phyloP scores from a whole-genome alignment of 2,797 vertebrate genomes.

The Champsocephalus gunnari region DNA sequence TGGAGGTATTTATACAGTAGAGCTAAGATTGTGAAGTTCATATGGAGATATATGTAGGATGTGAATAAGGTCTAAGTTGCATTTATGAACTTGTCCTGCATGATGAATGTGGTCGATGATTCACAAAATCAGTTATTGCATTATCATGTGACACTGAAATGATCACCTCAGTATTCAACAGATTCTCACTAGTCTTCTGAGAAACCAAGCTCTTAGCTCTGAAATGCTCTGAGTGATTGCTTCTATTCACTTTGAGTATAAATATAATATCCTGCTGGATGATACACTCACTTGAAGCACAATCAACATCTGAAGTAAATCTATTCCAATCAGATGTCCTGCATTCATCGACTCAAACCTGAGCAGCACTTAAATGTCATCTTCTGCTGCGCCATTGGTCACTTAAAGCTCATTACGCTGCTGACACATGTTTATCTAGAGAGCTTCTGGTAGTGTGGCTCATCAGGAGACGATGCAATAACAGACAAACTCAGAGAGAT shows the following conservation, averaged over 20 bases:
- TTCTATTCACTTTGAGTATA: slow-evolving; percentile 14
- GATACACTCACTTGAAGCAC: slow-evolving; percentile 16
- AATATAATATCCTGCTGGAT: slow-evolving; percentile 15
- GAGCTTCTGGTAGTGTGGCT: slow-evolving; percentile 23
- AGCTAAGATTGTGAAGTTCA: slow-evolving; percentile 34
- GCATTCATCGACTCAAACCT: slow-evolving; percentile 20
- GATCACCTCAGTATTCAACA: not conserved
- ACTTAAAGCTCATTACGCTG: slow-evolving; percentile 33
- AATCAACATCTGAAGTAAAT: slow-evolving; percentile 26
- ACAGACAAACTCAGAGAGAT: slow-evolving; percentile 42
- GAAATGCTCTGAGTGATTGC: not conserved
- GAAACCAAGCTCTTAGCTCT: slow-evolving; percentile 24
- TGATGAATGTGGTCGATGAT: slow-evolving; percentile 31
- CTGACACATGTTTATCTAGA: slow-evolving; percentile 21
- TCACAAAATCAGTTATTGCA: slow-evolving; percentile 64
- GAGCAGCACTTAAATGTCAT: slow-evolving; percentile 33
- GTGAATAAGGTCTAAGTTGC: slow-evolving; percentile 43
- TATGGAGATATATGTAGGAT: slow-evolving; percentile 23
- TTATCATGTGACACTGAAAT: slow-evolving; percentile 39
- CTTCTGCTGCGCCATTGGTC: slow-evolving; percentile 9
- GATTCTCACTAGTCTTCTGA: not conserved
- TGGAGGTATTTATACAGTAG: slow-evolving; percentile 45
- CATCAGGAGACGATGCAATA: slow-evolving; percentile 74
- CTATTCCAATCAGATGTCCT: slow-evolving; percentile 28
- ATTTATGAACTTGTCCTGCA: slow-evolving; percentile 26